These are phyloP conservation scores for Galerucella nymphaeae DNA, from an alignment of 2,888 invertebrate genomes.

Conservation along the genomic window DNA sequence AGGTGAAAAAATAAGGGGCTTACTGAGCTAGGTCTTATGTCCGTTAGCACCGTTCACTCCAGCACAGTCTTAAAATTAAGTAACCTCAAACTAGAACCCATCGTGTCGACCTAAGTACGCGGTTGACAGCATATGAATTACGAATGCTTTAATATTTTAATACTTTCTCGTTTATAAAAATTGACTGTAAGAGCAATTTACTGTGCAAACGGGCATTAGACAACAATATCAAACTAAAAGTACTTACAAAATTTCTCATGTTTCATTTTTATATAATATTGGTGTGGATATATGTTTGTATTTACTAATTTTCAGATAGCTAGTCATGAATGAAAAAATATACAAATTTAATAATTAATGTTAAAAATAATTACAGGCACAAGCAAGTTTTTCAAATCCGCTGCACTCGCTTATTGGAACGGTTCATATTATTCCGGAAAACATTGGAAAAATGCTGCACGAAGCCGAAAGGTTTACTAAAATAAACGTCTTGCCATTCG, in stretches of 20 bases:
- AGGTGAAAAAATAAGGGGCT: no score
- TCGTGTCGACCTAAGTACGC: no score
- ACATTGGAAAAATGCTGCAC: constrained; percentile 45
- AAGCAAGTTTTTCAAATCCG: constrained; percentile 29
- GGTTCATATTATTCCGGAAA: constrained; percentile 48
- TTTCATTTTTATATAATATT: no score
- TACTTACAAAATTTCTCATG: background rate
- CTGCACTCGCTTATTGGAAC: constrained; percentile 46
- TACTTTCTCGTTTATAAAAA: no score
- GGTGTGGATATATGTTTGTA: background rate
- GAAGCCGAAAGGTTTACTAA: constrained; percentile 50
- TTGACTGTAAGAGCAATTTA: no score
- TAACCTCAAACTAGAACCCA: no score
- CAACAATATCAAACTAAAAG: background rate
- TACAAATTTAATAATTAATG: background rate
- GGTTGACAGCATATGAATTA: no score
- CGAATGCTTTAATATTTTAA: no score
- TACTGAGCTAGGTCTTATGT: no score
- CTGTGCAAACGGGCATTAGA: background rate
- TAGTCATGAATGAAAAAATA: background rate
- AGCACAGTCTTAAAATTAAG: no score
- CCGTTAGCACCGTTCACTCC: no score
- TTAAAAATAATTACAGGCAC: constrained; percentile 38
- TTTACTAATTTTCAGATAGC: constrained; percentile 31
- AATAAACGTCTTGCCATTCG: constrained; percentile 47